phyloP scores from a whole-genome alignment of 2,888 invertebrate genomes.

The Tinea trinotella region DNA sequence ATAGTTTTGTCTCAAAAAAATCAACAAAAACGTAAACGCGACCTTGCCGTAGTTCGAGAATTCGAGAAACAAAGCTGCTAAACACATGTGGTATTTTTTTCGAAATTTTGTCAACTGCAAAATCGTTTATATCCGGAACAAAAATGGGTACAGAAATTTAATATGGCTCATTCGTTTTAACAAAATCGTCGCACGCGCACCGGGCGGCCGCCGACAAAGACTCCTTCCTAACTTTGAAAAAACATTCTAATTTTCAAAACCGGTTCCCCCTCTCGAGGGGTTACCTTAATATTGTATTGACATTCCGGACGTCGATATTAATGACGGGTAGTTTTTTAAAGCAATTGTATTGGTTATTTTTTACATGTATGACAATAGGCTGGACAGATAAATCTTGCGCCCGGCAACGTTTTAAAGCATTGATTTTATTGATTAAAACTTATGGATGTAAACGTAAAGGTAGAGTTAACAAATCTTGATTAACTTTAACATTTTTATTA shows the following conservation, averaged over 20 bases:
- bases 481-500: not conserved
- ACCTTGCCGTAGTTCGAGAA: not conserved
- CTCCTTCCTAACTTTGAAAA: conserved; percentile 35
- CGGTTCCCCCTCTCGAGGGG: conserved; percentile 56
- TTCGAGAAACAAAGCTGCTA: not conserved
- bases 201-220: conserved; percentile 67
- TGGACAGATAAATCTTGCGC: conserved; percentile 11
- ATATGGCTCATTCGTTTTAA: conserved; percentile 68
- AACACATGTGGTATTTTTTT: conserved; percentile 3
- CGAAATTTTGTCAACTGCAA: conserved; percentile 23
- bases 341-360: conserved; percentile 6
- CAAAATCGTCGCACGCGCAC: conserved; percentile 67
- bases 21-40: too few relatives aligned
- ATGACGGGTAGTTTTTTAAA: conserved; percentile 15
- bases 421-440: conserved; percentile 9
- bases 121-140: conserved; percentile 47
- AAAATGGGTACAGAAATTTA: conserved; percentile 55
- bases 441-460: not conserved
- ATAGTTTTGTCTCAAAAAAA: too few relatives aligned
- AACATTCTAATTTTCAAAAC: conserved; percentile 71
- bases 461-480: not conserved
- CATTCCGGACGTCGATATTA: conserved; percentile 17
- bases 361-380: conserved; percentile 12
- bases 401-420: not conserved
- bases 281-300: conserved; percentile 28